These are phyloP conservation scores for Protonibea diacanthus DNA, from an alignment of 2,797 vertebrate species.

Conservation along the genomic window DNA sequence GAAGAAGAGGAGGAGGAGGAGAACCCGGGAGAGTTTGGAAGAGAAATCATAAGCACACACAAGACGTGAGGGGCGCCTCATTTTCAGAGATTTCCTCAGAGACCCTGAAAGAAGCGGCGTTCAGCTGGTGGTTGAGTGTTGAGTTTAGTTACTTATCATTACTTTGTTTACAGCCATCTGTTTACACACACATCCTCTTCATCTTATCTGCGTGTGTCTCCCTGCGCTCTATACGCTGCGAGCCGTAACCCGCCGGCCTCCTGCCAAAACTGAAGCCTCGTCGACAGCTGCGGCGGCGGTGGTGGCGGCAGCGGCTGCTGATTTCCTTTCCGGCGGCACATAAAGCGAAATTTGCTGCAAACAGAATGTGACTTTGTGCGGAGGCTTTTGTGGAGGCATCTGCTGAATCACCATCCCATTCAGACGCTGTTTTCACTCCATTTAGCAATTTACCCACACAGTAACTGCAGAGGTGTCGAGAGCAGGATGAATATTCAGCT, in stretches of 20 bases:
- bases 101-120: slow-evolving; percentile 50
- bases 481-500: slow-evolving; percentile 12
- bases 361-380: slow-evolving; percentile 64
- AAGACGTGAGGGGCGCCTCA: slow-evolving; percentile 50
- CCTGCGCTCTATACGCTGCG: slow-evolving; percentile 20
- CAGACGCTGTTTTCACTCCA: slow-evolving; percentile 15
- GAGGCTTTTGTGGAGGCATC: slow-evolving; percentile 54
- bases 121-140: slow-evolving; percentile 60
- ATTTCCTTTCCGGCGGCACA: slow-evolving; percentile 52
- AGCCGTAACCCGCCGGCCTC: slow-evolving; percentile 63
- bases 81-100: slow-evolving; percentile 69
- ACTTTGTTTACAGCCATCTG: slow-evolving; percentile 84
- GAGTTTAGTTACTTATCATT: slow-evolving; percentile 79
- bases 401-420: slow-evolving; percentile 44
- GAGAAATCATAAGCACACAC: slow-evolving; percentile 64
- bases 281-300: slow-evolving; percentile 45
- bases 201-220: slow-evolving; percentile 46
- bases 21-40: slow-evolving; percentile 60
- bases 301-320: slow-evolving; percentile 46
- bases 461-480: slow-evolving; percentile 5
- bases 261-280: slow-evolving; percentile 52
- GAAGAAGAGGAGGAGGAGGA: slow-evolving; percentile 37
- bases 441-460: slow-evolving; percentile 11
- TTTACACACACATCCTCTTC: slow-evolving; percentile 69
- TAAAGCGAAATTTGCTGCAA: slow-evolving; percentile 57